A percentile compares a stretch with the other conserved stretches of the same genome.
Conservation (phyloP, 2,888 invertebrate genomes). For the Amphipoea lucens region DNA sequence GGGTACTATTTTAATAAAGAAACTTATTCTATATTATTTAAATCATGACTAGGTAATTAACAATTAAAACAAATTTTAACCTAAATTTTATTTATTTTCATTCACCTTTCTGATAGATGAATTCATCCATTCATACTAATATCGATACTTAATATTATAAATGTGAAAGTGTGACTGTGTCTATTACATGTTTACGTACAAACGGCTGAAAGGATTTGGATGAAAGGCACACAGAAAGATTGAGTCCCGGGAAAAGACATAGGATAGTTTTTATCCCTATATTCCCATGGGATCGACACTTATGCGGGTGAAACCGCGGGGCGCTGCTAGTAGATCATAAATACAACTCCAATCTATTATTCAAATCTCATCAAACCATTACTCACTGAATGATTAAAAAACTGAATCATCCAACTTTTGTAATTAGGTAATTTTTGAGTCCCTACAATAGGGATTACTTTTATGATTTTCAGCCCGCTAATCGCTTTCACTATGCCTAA, state of each 20-base stretch:
- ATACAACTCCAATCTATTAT: not conserved
- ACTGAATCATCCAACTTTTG: not conserved
- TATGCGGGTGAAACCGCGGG: too few relatives aligned
- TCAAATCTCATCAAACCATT: not conserved
- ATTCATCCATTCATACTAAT: not conserved
- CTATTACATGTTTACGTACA: too few relatives aligned
- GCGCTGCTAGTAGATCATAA: not conserved
- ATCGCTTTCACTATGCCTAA: not conserved
- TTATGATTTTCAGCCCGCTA: slow-evolving; percentile 7
- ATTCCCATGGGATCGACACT: too few relatives aligned
- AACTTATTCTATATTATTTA: too few relatives aligned
- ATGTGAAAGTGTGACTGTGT: too few relatives aligned
- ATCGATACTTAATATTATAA: too few relatives aligned
- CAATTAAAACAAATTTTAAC: not conserved
- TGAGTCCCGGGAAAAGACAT: too few relatives aligned
- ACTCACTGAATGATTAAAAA: not conserved
- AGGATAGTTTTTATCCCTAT: too few relatives aligned
- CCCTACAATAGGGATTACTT: not conserved
- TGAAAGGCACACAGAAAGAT: too few relatives aligned
- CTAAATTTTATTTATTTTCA: not conserved
- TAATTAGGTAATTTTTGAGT: not conserved
- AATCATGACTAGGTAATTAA: not conserved
- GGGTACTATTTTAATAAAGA: too few relatives aligned
- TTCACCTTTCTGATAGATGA: not conserved
- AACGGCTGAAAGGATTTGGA: too few relatives aligned